Percentiles rank a stretch among this genome's conserved stretches.
Conservation (phyloP, 2,888 invertebrate genomes). For the Cyrtodaria siliqua region DNA sequence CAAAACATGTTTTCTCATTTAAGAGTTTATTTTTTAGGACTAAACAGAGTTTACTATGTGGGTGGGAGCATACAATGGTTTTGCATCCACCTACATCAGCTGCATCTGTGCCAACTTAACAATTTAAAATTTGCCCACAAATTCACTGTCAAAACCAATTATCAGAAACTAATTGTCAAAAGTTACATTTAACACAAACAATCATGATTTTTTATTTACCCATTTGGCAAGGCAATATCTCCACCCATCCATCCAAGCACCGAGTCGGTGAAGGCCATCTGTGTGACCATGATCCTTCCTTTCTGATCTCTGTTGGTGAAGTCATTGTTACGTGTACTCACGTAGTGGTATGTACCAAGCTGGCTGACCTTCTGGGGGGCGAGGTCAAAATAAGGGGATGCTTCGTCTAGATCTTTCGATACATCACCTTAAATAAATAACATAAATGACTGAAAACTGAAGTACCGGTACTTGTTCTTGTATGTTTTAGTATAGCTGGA, state of each 20-base stretch:
- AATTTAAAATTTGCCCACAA: too few relatives aligned
- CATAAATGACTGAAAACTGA: background rate
- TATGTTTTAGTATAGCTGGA: background rate
- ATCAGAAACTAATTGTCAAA: too few relatives aligned
- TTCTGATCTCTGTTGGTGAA: constrained; percentile 86
- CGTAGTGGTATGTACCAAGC: constrained; percentile 81
- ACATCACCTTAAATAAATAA: constrained; percentile 77
- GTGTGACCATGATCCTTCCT: constrained; percentile 77
- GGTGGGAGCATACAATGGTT: too few relatives aligned
- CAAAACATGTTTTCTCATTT: too few relatives aligned
- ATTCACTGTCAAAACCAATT: too few relatives aligned
- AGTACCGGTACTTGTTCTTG: background rate
- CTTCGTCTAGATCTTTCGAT: constrained; percentile 83
- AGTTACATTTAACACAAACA: too few relatives aligned
- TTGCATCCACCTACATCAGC: too few relatives aligned
- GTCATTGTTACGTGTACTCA: constrained; percentile 85
- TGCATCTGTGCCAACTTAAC: too few relatives aligned
- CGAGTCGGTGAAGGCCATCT: constrained; percentile 51
- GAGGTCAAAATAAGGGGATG: constrained; percentile 85
- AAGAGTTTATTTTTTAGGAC: too few relatives aligned
- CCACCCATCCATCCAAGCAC: constrained; percentile 83
- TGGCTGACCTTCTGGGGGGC: constrained; percentile 78
- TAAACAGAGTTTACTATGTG: too few relatives aligned
- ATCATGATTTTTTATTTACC: constrained; percentile 66
- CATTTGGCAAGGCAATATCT: constrained; percentile 66